Base-by-base conservation (phyloP, 2,797 vertebrate species). In the Peromyscus attwateri region DNA sequence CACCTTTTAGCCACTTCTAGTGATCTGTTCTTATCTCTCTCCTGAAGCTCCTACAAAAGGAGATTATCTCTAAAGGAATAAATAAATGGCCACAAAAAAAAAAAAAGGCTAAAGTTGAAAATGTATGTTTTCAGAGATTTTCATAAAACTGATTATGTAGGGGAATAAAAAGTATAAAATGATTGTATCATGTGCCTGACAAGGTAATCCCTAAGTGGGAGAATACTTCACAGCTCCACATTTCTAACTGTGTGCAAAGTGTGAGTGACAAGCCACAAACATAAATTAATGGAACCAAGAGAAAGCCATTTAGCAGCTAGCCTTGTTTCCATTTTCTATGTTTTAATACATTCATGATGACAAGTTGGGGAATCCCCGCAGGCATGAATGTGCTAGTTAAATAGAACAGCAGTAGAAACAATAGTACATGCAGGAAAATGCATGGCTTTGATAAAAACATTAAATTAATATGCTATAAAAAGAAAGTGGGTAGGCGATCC, bases 251-350 rank as follows among this genome's bases (percentile, higher is more conserved):
- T 88, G 52, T 89, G 37, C 70, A 79, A 89, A 91, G 17, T 96
- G 73, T 95, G 93, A 97, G 75, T 85, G 93, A 96, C 77, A 94
- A 87, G 84, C 25, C 95, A 88, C 40, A 97, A 95, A 85, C 6
- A 91, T 46, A 82, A 49, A 84, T 14, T 12, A 97, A 73, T 70
- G 88, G 83, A 94, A 97, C 12, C 55, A 3, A 29, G 91, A 90
- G 46, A 68, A 97, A 77, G 62, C 10, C 71, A 93, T 92, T 95
- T 79, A 92, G 49, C 10, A 93, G 82, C 87, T 95, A 0, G 9
- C 95, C 95, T 66, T 96, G 96, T 95, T 96, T 84, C 23, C 68
- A 80, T 92, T 97, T 96, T 27, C 77, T 93, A 23, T 73, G 92
- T 83, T 88, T 89, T 62, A 77, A 46, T 88, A 95, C 95, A 97